Conservation (phyloP, 2,888 invertebrate genomes). For the Drosophila algonquin region DNA sequence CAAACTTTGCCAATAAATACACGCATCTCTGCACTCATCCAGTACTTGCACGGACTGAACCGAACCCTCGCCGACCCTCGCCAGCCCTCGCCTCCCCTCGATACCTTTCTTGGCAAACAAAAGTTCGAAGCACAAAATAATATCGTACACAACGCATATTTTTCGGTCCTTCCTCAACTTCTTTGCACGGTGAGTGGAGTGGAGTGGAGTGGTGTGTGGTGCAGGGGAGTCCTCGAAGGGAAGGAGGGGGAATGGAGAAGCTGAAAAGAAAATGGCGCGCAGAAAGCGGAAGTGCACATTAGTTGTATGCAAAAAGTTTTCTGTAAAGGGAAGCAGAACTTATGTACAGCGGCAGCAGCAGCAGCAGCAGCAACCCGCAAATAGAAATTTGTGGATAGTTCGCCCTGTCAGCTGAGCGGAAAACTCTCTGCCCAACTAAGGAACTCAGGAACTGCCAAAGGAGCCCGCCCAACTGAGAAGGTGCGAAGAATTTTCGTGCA, state of each 20-base stretch:
- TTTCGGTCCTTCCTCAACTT: slow-evolving; percentile 47
- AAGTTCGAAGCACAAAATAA: slow-evolving; percentile 74
- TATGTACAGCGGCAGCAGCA: slow-evolving; percentile 45
- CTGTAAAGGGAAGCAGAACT: slow-evolving; percentile 49
- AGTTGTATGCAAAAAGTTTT: slow-evolving; percentile 73
- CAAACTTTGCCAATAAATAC: slow-evolving; percentile 53
- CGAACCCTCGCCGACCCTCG: too few relatives aligned
- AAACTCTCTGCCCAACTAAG: slow-evolving; percentile 40
- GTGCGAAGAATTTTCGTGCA: slow-evolving; percentile 69
- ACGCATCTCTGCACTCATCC: slow-evolving; percentile 43
- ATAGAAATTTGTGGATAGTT: slow-evolving; percentile 69
- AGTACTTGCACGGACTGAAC: slow-evolving; percentile 9
- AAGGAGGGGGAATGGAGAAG: slow-evolving; percentile 5
- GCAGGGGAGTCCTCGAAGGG: neutral
- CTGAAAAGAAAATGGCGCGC: slow-evolving; percentile 68
- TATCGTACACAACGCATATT: slow-evolving; percentile 68
- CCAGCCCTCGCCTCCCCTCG: neutral
- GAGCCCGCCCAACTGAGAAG: slow-evolving; percentile 49
- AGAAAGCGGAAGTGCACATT: slow-evolving; percentile 77
- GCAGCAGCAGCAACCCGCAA: slow-evolving; percentile 32
- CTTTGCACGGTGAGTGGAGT: slow-evolving; percentile 13
- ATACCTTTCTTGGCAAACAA: slow-evolving; percentile 36
- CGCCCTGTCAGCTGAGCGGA: slow-evolving; percentile 64
- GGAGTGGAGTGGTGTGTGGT: neutral
- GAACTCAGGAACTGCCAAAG: slow-evolving; percentile 39